These are phyloP conservation scores for Tolmerus cingulatus DNA, from an alignment of 2,888 invertebrate species.

Conservation along the genomic window DNA sequence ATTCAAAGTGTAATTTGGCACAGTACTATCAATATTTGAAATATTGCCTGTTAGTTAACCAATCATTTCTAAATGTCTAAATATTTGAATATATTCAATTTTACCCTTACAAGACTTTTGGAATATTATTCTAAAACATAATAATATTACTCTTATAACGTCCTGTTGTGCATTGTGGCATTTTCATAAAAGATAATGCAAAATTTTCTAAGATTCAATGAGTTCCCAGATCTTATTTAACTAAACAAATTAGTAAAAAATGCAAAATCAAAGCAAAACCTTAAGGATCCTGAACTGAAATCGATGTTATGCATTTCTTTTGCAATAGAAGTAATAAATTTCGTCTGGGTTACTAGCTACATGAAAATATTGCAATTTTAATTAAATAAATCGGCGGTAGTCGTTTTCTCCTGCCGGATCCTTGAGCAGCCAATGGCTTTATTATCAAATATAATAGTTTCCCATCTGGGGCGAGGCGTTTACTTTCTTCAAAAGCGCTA, in stretches of 20 bases:
- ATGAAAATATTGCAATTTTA: neutral
- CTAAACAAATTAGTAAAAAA: too few species aligned
- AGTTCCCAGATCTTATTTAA: too few species aligned
- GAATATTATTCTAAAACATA: too few species aligned
- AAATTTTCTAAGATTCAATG: too few species aligned
- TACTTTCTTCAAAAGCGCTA: neutral
- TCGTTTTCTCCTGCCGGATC: neutral
- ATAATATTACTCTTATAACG: too few species aligned
- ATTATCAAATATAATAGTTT: neutral
- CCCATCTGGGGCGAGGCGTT: neutral
- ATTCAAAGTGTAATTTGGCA: neutral
- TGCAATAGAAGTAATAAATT: neutral
- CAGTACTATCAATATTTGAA: neutral
- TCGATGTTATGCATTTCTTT: too few species aligned
- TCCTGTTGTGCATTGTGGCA: too few species aligned
- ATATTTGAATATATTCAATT: neutral
- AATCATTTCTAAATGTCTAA: neutral
- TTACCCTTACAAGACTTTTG: neutral
- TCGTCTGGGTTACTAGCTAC: neutral
- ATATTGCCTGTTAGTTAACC: neutral
- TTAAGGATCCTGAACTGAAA: too few species aligned
- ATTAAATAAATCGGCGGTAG: neutral
- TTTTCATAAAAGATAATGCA: too few species aligned
- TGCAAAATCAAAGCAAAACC: too few species aligned
- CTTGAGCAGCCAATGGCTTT: neutral